Base-by-base conservation (phyloP, 2,797 vertebrate genomes). In the Vultur gryphus region DNA sequence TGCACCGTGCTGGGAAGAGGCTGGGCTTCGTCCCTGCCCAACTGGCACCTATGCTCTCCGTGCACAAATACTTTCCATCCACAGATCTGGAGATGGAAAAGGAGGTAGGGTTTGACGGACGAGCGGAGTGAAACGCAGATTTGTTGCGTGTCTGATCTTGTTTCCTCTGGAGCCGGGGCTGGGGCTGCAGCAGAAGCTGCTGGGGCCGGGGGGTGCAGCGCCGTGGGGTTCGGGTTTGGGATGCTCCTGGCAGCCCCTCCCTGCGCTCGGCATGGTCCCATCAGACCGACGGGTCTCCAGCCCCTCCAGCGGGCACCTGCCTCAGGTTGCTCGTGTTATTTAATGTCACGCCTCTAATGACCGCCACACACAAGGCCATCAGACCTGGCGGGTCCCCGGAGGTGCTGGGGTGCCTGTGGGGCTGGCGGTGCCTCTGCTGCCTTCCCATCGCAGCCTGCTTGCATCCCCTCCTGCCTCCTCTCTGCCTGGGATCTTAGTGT, bases 291-390 rank as follows among this genome's bases (percentile, higher is more conserved):
- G 5, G n/a, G 11, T 48, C n/a, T 64, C 64, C 73, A 58, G 17
- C 16, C 16, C 51, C 48, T 37, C 17, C 39, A n/a, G 37, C 4
- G 3, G 62, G 44, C 52, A 2, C 39, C 69, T 5, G 6, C 8
- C 28, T 15, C 18, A 1, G 21, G 18, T 13, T 29, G 46, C 64
- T 52, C 20, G 0, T 3, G 33, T 9, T 35, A 2, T 4, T 28
- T 49, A 13, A 14, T 16, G 31, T 58, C 89, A 23, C 82, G 11
- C 1, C 31, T 7, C 24, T 7, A 16, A 12, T 2, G 79, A 12
- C 20, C 3, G 0, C 48, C 2, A 3, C 0, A 5, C 26, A 1
- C 0, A 13, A 61, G 67, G 11, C 51, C 57, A 5, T 29, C 1
- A 3, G 13, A 6, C 15, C 48, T 1, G 0, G 11, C 14, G 16